Base-by-base conservation (phyloP, 2,888 invertebrate species). In the Trichopria drosophilae region DNA sequence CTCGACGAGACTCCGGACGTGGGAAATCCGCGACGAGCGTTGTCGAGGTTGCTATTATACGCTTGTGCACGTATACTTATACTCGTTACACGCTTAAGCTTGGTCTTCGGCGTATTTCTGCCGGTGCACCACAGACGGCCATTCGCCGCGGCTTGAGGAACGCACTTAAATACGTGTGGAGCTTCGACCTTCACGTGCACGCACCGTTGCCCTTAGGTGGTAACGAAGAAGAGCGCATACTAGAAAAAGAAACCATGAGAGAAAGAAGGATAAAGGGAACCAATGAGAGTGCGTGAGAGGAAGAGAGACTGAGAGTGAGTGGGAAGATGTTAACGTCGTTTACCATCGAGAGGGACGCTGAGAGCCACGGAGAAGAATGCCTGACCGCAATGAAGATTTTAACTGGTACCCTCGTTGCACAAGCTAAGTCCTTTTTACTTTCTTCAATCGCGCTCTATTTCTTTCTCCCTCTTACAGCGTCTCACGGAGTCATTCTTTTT, bases 351-450 rank as follows among this genome's bases (percentile, higher is more conserved):
- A 53, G 35, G 42, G 39, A 51, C 40, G 42, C 10, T 24, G 10
- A 22, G 43, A 40, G 31, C 13, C 39, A 50, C 51, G 40, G 63
- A 67, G 62, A 67, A 71, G 67, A 69, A 71, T 70, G 70, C 68
- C 68, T 64, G 68, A 70, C 68, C 68, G 67, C 70, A 69, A 72
- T 72, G 71, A 71, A 71, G 69, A 71, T 72, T 72, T 72, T 72
- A 72, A 71, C 68, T 66, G 61, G 66, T 68, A 67, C 64, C 65
- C 61, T 64, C 57, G 55, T 57, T 53, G 57, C 48, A 43, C 50
- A 42, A 47, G 53, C 54, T 37, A 54, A 57, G 53, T 49, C 29
- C 42, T 55, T 55, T 50, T 58, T 59, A 55, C 56, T 58, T 57
- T 52, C 51, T 51, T 52, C 37, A 7, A 32, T 15, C 20, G 13